A percentile compares a stretch with the other conserved stretches of the same genome.
Evolutionary conservation across 2,888 invertebrate species (phyloP).

Genomic region (Leptinotarsa tumamoca): DNA sequence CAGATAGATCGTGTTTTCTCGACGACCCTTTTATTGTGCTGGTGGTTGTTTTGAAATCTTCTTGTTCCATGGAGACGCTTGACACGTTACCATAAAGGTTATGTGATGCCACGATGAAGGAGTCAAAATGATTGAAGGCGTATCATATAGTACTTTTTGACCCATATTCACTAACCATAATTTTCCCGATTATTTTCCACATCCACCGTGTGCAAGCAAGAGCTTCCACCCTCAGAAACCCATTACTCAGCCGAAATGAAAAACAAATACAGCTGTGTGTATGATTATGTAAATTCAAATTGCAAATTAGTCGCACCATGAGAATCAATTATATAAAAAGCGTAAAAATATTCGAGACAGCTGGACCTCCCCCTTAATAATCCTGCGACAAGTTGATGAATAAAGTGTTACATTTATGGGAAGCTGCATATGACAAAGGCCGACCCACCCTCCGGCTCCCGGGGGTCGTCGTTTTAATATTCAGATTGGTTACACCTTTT

Average conservation of each 20-base stretch:
- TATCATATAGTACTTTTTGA: too few species aligned
- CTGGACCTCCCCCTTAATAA: slow-evolving; percentile 66
- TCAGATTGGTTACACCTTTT: slow-evolving; percentile 69
- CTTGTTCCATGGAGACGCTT: too few species aligned
- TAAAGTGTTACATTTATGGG: slow-evolving; percentile 66
- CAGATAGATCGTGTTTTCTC: too few species aligned
- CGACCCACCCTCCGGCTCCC: slow-evolving; percentile 42
- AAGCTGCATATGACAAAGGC: slow-evolving; percentile 65
- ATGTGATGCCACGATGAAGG: too few species aligned
- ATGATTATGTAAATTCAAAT: slow-evolving; percentile 56
- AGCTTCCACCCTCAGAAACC: slow-evolving; percentile 33
- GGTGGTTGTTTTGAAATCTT: too few species aligned
- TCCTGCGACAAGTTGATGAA: slow-evolving; percentile 63
- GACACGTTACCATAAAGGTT: too few species aligned
- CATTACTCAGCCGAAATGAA: slow-evolving; percentile 46
- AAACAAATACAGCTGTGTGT: slow-evolving; percentile 51
- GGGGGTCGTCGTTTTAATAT: slow-evolving; percentile 64
- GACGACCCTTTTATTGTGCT: too few species aligned
- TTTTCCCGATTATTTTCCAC: background rate
- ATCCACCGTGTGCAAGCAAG: slow-evolving; percentile 13
- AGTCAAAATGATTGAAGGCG: too few species aligned
- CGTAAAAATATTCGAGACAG: slow-evolving; percentile 64
- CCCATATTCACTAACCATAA: background rate
- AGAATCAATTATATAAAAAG: slow-evolving; percentile 61
- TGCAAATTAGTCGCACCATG: slow-evolving; percentile 57